These are phyloP conservation scores for Tenthredo amoena DNA, from an alignment of 2,888 invertebrate genomes.

Conservation along the genomic window DNA sequence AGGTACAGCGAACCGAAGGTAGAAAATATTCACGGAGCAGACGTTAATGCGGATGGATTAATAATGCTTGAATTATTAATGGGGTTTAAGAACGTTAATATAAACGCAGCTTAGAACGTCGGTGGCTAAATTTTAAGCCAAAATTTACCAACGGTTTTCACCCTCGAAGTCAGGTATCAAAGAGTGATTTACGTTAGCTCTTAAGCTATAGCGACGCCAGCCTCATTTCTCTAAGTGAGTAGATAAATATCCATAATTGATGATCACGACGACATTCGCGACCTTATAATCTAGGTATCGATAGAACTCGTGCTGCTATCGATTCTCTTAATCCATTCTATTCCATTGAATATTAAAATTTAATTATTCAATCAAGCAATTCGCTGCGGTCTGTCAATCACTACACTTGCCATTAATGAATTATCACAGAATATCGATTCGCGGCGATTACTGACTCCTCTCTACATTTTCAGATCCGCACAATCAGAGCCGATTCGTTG, in stretches of 20 bases:
- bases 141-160: slow-evolving; percentile 16
- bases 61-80: slow-evolving; percentile 33
- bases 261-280: not conserved
- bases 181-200: slow-evolving; percentile 24
- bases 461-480: not conserved
- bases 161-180: slow-evolving; percentile 9
- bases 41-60: slow-evolving; percentile 31
- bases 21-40: slow-evolving; percentile 25
- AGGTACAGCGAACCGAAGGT: not conserved
- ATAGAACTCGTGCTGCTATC: not conserved
- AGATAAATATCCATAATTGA: slow-evolving; percentile 30
- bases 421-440: not conserved
- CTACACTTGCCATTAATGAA: not conserved
- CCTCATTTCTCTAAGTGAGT: slow-evolving; percentile 21
- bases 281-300: not conserved
- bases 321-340: not conserved
- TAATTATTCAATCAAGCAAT: not conserved
- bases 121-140: not conserved
- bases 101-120: slow-evolving; percentile 13
- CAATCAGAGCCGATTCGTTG: not conserved
- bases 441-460: not conserved
- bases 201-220: not conserved
- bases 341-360: slow-evolving; percentile 17
- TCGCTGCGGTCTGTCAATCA: not conserved
- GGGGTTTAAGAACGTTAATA: slow-evolving; percentile 24